Percentiles rank a stretch among this genome's conserved stretches.
These are phyloP conservation scores for Miltochrista miniata DNA, from an alignment of 2,888 invertebrate genomes.

Conservation along the genomic window DNA sequence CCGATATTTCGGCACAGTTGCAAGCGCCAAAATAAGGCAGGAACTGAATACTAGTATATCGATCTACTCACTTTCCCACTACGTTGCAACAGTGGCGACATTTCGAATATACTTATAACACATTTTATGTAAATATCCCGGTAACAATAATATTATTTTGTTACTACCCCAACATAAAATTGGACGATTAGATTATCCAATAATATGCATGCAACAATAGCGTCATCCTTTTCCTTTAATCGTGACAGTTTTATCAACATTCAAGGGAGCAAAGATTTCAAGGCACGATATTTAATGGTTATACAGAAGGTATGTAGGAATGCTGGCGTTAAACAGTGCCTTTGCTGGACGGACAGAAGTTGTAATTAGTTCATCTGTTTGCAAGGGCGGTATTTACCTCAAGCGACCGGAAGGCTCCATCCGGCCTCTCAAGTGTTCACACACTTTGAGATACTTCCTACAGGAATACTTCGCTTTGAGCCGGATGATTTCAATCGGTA, in stretches of 20 bases:
- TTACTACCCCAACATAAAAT: too few relatives aligned
- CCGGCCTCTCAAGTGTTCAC: slow-evolving; percentile 38
- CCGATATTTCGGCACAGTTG: too few relatives aligned
- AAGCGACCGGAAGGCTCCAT: slow-evolving; percentile 49
- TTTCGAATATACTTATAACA: too few relatives aligned
- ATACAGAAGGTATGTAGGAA: slow-evolving; percentile 10
- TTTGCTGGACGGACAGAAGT: slow-evolving; percentile 28
- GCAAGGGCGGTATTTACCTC: slow-evolving; percentile 49
- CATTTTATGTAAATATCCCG: too few relatives aligned
- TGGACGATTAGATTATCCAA: too few relatives aligned
- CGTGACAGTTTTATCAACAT: not conserved
- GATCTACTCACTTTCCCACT: too few relatives aligned
- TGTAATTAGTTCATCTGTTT: slow-evolving; percentile 43
- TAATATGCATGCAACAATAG: too few relatives aligned
- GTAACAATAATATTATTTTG: too few relatives aligned
- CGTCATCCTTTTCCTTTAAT: not conserved
- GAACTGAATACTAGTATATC: too few relatives aligned
- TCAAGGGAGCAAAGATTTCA: slow-evolving; percentile 1
- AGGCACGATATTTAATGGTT: slow-evolving; percentile 2
- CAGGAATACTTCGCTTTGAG: slow-evolving; percentile 25
- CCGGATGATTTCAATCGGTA: slow-evolving; percentile 20
- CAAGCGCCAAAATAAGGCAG: too few relatives aligned
- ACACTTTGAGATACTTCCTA: slow-evolving; percentile 14
- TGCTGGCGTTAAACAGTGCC: slow-evolving; percentile 17
- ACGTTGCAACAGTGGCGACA: too few relatives aligned